phyloP scores from a whole-genome alignment of 2,888 invertebrate genomes.

The Pantelozetes paolii region DNA sequence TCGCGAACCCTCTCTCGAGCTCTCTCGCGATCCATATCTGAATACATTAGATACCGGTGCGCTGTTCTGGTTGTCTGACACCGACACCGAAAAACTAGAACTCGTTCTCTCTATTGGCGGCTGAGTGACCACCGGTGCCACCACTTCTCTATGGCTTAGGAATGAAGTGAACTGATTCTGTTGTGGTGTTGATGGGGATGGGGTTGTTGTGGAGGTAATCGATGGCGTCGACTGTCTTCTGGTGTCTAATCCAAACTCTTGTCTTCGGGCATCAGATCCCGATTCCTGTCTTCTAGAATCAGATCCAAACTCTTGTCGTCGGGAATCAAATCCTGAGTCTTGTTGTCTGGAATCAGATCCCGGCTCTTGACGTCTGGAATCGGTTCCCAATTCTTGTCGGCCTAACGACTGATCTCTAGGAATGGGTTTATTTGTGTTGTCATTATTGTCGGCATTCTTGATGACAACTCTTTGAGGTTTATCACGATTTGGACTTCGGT shows the following conservation, averaged over 20 bases:
- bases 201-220: neutral
- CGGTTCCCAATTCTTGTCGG: neutral
- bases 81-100: neutral
- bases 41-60: constrained; percentile 42
- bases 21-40: constrained; percentile 41
- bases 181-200: neutral
- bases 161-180: neutral
- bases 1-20: too few species aligned
- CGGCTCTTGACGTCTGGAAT: too few species aligned
- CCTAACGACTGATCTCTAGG: neutral
- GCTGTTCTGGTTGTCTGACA: neutral
- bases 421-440: neutral
- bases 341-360: too few species aligned
- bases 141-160: neutral
- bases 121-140: neutral
- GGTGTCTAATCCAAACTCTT: too few species aligned
- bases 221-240: too few species aligned
- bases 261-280: too few species aligned
- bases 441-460: constrained; percentile 17
- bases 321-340: too few species aligned
- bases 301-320: too few species aligned
- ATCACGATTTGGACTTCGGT: neutral
- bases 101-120: neutral
- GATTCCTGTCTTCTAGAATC: too few species aligned
- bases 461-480: constrained; percentile 37